Evolutionary conservation across 2,113 vertebrate species (phyloP).

Genomic region (Seriola quinqueradiata): DNA sequence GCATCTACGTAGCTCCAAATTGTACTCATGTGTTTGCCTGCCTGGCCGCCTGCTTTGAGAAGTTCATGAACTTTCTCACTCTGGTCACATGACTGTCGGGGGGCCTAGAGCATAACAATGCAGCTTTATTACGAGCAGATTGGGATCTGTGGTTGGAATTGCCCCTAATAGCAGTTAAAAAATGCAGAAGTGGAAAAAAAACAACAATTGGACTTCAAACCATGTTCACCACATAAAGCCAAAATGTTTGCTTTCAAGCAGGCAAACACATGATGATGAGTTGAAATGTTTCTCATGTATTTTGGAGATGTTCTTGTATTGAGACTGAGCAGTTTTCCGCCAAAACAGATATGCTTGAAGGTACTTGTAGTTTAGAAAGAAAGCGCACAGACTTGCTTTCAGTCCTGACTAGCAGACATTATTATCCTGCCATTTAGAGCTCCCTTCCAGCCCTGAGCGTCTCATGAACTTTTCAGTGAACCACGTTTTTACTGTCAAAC

Average conservation of each 20-base stretch:
- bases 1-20: constrained; percentile 29
- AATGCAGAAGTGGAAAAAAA: constrained; percentile 24
- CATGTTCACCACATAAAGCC: constrained; percentile 19
- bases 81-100: constrained; percentile 62
- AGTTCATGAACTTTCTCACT: constrained; percentile 57
- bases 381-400: constrained; percentile 27
- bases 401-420: neutral
- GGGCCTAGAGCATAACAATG: constrained; percentile 37
- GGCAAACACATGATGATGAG: constrained; percentile 46
- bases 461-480: constrained; percentile 18
- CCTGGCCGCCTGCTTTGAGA: neutral
- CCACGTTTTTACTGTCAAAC: constrained; percentile 17
- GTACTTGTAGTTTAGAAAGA: constrained; percentile 37
- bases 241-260: constrained; percentile 10
- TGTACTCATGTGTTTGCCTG: constrained; percentile 56
- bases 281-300: constrained; percentile 42
- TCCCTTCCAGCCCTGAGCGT: constrained; percentile 20
- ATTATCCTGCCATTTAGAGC: constrained; percentile 34
- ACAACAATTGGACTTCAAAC: constrained; percentile 25
- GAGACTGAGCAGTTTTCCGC: constrained; percentile 44
- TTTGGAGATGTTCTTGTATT: constrained; percentile 65
- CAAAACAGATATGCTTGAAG: constrained; percentile 50
- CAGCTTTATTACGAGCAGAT: constrained; percentile 63
- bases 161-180: constrained; percentile 36
- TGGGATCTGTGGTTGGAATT: constrained; percentile 52